Conservation (phyloP, 2,888 invertebrate genomes). For the Halocaridina rubra region DNA sequence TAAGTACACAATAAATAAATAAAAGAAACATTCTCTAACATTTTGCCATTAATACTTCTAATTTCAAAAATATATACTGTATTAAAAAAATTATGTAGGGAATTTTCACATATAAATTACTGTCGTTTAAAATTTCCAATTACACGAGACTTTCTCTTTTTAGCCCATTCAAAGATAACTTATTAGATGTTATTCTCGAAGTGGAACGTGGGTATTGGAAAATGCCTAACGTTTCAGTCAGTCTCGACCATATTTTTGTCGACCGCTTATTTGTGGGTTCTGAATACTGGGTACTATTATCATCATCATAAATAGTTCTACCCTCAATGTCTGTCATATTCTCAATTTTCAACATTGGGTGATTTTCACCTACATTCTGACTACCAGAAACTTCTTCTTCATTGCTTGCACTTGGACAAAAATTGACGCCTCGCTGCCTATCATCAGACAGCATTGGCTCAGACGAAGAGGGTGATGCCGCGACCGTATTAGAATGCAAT, state of each 20-base stretch:
- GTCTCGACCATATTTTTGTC: slow-evolving; percentile 21
- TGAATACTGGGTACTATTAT: slow-evolving; percentile 9
- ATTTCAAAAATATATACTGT: background rate
- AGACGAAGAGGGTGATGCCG: slow-evolving; percentile 37
- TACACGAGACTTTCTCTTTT: slow-evolving; percentile 54
- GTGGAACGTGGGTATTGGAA: background rate
- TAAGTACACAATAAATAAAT: too few species aligned
- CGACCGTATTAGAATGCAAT: background rate
- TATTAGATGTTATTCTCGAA: slow-evolving; percentile 18
- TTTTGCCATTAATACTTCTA: too few species aligned
- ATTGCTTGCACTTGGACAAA: slow-evolving; percentile 16
- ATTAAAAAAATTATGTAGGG: too few species aligned
- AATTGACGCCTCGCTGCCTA: slow-evolving; percentile 49
- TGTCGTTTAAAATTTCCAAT: too few species aligned
- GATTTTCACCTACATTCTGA: slow-evolving; percentile 37
- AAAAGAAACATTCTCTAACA: too few species aligned
- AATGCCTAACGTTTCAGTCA: background rate
- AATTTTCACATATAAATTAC: too few species aligned
- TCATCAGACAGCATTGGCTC: slow-evolving; percentile 55
- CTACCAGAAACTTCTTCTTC: background rate
- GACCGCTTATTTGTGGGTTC: background rate
- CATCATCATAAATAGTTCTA: background rate
- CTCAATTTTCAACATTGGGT: slow-evolving; percentile 40
- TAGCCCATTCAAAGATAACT: slow-evolving; percentile 53
- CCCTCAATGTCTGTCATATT: background rate